Base-by-base conservation (phyloP, 2,888 invertebrate species). In the Molorchus minor region DNA sequence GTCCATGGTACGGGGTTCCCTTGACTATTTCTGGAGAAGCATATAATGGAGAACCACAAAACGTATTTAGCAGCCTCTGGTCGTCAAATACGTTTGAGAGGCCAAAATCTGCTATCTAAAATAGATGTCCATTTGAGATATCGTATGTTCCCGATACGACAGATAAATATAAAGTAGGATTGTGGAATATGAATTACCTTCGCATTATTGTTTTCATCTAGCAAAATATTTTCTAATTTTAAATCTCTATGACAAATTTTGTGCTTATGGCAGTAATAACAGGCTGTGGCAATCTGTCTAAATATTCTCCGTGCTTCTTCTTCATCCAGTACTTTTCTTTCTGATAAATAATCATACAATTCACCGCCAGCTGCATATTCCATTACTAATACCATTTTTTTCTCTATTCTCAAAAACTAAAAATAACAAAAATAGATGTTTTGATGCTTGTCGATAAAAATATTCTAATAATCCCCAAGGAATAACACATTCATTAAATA, bases 361-460 rank as follows among this genome's bases (percentile, higher is more conserved):
- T 99, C 99, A 59, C 99, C 98, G 58, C 98, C 98, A 61, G 94
- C 93, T 67, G 98, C 98, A 82, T 97, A 98, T 83, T 99, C 98
- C 98, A 99, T 98, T 25, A 99, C 98, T 68, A 99, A 86, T 71
- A 99, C 97, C 89, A 99, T 98, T 84, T 98, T n/a, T 97, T 83
- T 99, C 98, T 76, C 94, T 91, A 84, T 98, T 99, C 85, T 99
- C 99, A 84, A 99, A 99, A 73, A 99, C 98, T 96, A 40, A 40
- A 66, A 62, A n/a, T n/a, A n/a, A n/a, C n/a, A n/a, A n/a, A n/a
- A n/a, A n/a, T n/a, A n/a, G n/a, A n/a, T n/a, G n/a, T n/a, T n/a
- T n/a, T n/a, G n/a, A n/a, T n/a, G n/a, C n/a, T n/a, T n/a, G n/a
- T n/a, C n/a, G n/a, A n/a, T n/a, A n/a, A n/a, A n/a, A n/a, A n/a